These are phyloP conservation scores for Epinotia bilunana DNA, from an alignment of 2,888 invertebrate genomes.

Conservation along the genomic window DNA sequence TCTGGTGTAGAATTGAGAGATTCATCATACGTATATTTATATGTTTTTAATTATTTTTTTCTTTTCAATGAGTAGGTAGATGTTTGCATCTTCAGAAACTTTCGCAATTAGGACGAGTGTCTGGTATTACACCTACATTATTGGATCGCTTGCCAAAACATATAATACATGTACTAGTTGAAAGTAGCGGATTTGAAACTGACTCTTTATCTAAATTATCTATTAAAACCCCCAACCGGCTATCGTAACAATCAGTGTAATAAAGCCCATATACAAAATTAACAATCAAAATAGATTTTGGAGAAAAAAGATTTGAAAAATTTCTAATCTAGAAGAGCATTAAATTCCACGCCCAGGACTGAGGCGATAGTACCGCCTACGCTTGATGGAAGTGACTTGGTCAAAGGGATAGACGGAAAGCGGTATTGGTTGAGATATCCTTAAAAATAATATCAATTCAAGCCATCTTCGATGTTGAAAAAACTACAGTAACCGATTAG, in stretches of 20 bases:
- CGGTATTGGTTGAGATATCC: not conserved
- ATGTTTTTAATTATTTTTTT: no score
- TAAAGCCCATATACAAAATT: conserved; percentile 45
- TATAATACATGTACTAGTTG: not conserved
- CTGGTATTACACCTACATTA: not conserved
- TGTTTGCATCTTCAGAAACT: no score
- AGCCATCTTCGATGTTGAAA: no score
- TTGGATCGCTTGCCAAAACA: not conserved
- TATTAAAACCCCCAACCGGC: conserved; percentile 6
- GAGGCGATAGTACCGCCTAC: conserved; percentile 64
- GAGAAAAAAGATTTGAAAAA: conserved; percentile 71
- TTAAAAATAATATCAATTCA: no score
- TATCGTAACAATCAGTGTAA: conserved; percentile 31
- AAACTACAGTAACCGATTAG: no score
- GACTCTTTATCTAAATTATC: not conserved
- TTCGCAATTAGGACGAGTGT: no score
- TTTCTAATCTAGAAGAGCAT: conserved; percentile 76
- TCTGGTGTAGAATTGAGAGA: no score
- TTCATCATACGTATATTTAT: no score
- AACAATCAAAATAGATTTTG: conserved; percentile 68
- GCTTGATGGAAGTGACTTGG: conserved; percentile 37
- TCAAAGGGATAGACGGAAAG: conserved; percentile 51
- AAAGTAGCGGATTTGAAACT: not conserved
- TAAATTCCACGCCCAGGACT: conserved; percentile 68
- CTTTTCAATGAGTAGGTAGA: no score